These are phyloP conservation scores for Rattus norvegicus DNA, from an alignment of 2,113 vertebrate species.

Conservation along the genomic window GRCr8 NC_086020.1:106611501-106612000, in stretches of 20 bases:
- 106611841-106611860: not conserved
- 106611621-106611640: not conserved
- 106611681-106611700: not conserved
- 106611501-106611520: not conserved
- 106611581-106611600: not conserved
- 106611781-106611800: not conserved
- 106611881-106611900: not conserved
- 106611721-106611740: not conserved
- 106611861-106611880: not conserved
- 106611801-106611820: not conserved
- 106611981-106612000: not conserved
- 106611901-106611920: not conserved
- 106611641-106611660: not conserved
- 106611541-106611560: not conserved
- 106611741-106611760: not conserved
- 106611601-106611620: not conserved
- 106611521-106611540: not conserved
- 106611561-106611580: not conserved
- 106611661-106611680: not conserved
- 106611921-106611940: not conserved
- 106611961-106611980: not conserved
- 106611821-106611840: not conserved
- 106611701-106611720: not conserved
- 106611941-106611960: not conserved
- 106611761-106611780: not conserved